A percentile compares a stretch with the other conserved stretches of the same genome.
Conservation (phyloP, 2,888 invertebrate genomes). For the Balanococcus diminutus region DNA sequence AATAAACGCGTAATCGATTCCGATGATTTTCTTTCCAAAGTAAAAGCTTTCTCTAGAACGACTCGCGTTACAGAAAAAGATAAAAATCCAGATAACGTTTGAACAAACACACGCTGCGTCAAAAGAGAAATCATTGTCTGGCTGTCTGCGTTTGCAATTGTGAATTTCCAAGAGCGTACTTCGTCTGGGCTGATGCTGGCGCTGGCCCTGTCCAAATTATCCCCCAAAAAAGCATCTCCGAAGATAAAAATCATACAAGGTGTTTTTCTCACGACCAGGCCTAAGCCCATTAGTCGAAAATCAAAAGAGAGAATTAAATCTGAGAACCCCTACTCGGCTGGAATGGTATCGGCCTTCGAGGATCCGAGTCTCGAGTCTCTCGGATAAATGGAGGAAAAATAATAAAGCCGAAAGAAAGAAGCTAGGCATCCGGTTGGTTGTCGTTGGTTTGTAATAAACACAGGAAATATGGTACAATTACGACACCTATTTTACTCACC, state of each 20-base stretch:
- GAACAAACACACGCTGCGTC: background rate
- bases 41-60: background rate
- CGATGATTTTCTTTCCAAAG: background rate
- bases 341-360: conserved; percentile 45
- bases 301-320: background rate
- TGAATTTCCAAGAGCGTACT: background rate
- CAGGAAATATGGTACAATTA: conserved; percentile 54
- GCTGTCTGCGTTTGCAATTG: background rate
- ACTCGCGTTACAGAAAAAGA: background rate
- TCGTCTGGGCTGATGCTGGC: background rate
- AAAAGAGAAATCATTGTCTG: background rate
- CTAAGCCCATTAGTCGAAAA: background rate
- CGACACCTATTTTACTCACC: conserved; percentile 50
- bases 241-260: background rate
- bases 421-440: conserved; percentile 43
- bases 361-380: background rate
- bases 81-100: background rate
- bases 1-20: background rate
- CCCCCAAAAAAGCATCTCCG: background rate
- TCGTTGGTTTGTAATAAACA: conserved; percentile 50
- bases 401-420: conserved; percentile 47
- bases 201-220: no score
- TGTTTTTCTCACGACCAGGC: background rate
- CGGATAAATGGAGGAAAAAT: conserved; percentile 42
- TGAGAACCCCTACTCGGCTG: conserved; percentile 41